Percentiles rank a stretch among this genome's conserved stretches.
These are phyloP conservation scores for Otolemur garnettii DNA, from an alignment of 2,113 vertebrate genomes.

Conservation along the genomic window DNA sequence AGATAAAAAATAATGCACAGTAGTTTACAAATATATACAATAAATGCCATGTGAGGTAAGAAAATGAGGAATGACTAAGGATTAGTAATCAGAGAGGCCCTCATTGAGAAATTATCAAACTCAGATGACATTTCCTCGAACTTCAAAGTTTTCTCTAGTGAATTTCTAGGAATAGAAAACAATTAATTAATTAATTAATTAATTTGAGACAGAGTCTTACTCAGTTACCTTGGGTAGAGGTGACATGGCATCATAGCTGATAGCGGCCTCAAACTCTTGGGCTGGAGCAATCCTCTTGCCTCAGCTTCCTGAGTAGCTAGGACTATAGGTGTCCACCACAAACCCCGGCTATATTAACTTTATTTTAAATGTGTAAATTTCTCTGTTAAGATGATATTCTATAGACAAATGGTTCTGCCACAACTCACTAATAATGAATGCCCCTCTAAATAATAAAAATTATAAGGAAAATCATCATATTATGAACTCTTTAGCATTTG, in stretches of 20 bases:
- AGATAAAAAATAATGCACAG: neutral
- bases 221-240: too few relatives aligned
- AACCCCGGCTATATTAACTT: neutral
- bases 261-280: too few relatives aligned
- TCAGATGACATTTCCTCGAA: conserved; percentile 38
- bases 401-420: neutral
- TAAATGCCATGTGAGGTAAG: neutral
- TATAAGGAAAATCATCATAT: neutral
- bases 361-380: neutral
- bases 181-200: too few relatives aligned
- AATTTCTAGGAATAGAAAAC: conserved; percentile 33
- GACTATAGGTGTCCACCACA: too few relatives aligned
- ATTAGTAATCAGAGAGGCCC: neutral
- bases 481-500: neutral
- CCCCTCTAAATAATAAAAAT: neutral
- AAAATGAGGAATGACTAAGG: neutral
- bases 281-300: too few relatives aligned
- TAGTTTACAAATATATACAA: neutral
- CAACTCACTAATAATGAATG: neutral
- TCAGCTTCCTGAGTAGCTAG: too few relatives aligned
- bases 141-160: neutral
- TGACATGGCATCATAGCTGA: too few relatives aligned
- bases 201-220: too few relatives aligned
- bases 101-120: conserved; percentile 7
- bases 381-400: neutral